A percentile compares a stretch with the other conserved stretches of the same genome.
Evolutionary conservation across 92 coral and sea anemone genomes (phyloP).

Genomic region (Micromussa lordhowensis): DNA sequence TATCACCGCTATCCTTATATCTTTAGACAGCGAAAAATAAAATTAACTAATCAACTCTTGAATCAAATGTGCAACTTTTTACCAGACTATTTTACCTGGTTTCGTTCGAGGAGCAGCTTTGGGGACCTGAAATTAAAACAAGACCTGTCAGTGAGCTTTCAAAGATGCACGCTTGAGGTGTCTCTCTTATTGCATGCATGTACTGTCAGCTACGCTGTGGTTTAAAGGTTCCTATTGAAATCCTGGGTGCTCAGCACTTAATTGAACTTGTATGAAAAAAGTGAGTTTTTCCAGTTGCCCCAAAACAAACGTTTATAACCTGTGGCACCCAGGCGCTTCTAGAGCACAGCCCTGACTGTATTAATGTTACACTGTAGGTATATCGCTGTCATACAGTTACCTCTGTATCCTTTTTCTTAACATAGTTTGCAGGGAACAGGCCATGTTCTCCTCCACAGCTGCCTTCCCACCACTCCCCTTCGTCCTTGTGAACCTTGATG

Average conservation of each 20-base stretch:
- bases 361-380: no score
- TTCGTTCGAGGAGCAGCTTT: conserved; percentile 82
- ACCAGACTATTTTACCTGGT: conserved; percentile 71
- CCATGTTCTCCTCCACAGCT: conserved; percentile 76
- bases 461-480: conserved; percentile 99
- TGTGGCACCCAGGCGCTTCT: no score
- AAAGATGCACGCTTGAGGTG: neutral
- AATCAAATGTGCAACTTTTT: neutral
- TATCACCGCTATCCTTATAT: no score
- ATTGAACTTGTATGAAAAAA: no score
- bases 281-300: no score
- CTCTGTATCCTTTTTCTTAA: conserved; percentile 89
- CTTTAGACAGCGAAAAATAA: no score
- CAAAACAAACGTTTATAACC: no score
- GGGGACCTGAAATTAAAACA: conserved; percentile 65
- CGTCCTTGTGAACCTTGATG: conserved; percentile 80
- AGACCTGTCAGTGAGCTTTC: neutral
- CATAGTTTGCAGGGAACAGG: conserved; percentile 97
- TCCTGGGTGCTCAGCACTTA: no score
- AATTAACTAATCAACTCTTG: no score
- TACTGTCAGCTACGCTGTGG: no score
- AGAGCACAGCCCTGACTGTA: no score
- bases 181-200: neutral
- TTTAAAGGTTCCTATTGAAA: no score
- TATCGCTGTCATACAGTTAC: conserved; percentile 32